A percentile compares a stretch with the other conserved stretches of the same genome.
Conservation (phyloP, 2,797 vertebrate genomes). For the Paedocypris micromegethes region DNA sequence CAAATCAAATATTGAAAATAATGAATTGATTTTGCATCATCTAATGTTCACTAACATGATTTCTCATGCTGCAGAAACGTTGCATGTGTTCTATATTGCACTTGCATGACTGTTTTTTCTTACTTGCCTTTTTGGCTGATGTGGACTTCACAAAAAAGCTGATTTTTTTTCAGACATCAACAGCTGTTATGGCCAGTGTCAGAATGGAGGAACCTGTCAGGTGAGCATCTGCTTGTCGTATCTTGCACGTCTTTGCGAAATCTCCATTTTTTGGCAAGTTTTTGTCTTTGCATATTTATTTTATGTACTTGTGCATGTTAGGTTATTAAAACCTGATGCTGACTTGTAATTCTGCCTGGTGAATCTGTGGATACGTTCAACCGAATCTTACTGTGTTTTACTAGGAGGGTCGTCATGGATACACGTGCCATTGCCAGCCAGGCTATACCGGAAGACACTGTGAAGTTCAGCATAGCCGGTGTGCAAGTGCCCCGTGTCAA, state of each 20-base stretch:
- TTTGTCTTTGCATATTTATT: background rate
- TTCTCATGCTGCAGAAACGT: too few species aligned
- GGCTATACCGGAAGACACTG: constrained; percentile 85
- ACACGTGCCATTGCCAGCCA: constrained; percentile 77
- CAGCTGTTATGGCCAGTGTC: constrained; percentile 85
- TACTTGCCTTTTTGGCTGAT: too few species aligned
- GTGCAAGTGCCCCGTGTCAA: constrained; percentile 76
- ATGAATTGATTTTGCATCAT: too few species aligned
- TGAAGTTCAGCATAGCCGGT: constrained; percentile 73
- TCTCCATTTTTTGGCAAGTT: background rate
- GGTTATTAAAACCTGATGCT: background rate
- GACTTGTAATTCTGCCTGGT: background rate
- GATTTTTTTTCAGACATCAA: constrained; percentile 68
- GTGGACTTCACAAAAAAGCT: background rate
- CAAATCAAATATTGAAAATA: too few species aligned
- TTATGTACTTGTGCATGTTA: background rate
- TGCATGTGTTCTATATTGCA: too few species aligned
- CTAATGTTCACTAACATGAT: too few species aligned
- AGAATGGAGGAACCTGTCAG: constrained; percentile 87
- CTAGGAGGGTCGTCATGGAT: constrained; percentile 74
- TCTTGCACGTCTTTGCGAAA: background rate
- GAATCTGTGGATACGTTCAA: background rate
- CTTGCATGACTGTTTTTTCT: too few species aligned
- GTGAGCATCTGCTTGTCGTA: constrained; percentile 58
- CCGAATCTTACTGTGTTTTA: constrained; percentile 4